Evolutionary conservation across 2,797 vertebrate genomes (phyloP).

Genomic region (Enteromius unitaeniatus): DNA sequence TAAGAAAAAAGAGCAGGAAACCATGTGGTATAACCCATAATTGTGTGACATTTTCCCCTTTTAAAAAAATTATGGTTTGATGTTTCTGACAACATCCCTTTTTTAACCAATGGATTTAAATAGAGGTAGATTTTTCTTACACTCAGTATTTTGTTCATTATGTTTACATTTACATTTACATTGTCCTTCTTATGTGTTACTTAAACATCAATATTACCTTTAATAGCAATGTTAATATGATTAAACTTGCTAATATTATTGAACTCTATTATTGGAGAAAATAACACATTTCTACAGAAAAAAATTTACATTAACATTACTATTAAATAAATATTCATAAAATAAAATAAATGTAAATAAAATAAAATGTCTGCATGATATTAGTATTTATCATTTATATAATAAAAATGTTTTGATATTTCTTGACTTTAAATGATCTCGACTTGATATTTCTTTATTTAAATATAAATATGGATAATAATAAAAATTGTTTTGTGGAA

Average conservation of each 20-base stretch:
- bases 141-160: not conserved
- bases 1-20: conserved; percentile 31
- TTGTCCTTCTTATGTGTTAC: not conserved
- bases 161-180: not conserved
- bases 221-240: not conserved
- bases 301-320: not conserved
- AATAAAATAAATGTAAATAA: too few species aligned
- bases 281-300: not conserved
- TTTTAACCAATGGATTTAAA: not conserved
- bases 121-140: not conserved
- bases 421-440: too few species aligned
- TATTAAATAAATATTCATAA: not conserved
- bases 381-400: not conserved
- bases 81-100: not conserved
- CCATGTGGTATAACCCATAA: not conserved
- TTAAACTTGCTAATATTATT: not conserved
- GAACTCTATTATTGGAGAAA: not conserved
- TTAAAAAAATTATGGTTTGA: not conserved
- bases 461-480: not conserved
- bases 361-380: not conserved
- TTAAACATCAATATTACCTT: not conserved
- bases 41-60: not conserved
- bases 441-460: too few species aligned
- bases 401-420: not conserved
- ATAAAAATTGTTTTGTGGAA: not conserved